Evolutionary conservation across 2,888 invertebrate genomes (phyloP).

Genomic region (Caenorhabditis imperialis): DNA sequence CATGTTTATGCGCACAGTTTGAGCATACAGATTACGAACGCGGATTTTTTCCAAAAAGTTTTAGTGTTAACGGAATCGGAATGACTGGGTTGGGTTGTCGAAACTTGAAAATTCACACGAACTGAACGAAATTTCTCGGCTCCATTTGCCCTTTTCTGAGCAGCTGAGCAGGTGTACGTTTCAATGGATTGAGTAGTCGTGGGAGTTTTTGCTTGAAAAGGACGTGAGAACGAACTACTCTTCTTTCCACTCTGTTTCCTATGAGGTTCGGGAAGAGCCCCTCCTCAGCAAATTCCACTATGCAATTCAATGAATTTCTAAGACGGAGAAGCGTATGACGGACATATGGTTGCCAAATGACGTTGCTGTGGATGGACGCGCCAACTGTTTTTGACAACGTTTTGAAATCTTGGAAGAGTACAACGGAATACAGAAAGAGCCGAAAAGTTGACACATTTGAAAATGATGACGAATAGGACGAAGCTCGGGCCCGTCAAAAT

Average conservation of each 20-base stretch:
- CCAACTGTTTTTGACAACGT: conserved; percentile 3
- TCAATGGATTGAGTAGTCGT: conserved; percentile 33
- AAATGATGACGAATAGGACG: conserved; percentile 35
- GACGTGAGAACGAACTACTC: conserved; percentile 36
- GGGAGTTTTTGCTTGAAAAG: conserved; percentile 26
- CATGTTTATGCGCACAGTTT: conserved; percentile 44
- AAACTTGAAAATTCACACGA: conserved; percentile 17
- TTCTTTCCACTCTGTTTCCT: conserved; percentile 1
- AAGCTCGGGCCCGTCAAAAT: conserved; percentile 16
- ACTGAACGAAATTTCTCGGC: too few relatives aligned
- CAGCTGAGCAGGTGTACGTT: conserved; percentile 48
- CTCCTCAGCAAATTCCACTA: conserved; percentile 47
- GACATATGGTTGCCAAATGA: conserved; percentile 55
- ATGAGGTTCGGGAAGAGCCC: neutral
- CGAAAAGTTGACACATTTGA: conserved; percentile 32
- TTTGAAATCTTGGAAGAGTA: conserved; percentile 1
- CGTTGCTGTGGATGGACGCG: neutral
- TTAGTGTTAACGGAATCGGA: too few relatives aligned
- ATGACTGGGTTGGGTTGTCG: neutral
- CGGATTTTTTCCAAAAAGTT: conserved; percentile 3
- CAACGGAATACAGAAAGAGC: conserved; percentile 1
- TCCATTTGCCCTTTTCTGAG: too few relatives aligned
- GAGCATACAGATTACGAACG: conserved; percentile 41
- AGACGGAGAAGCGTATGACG: conserved; percentile 41
- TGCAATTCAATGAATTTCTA: conserved; percentile 53